Conservation (phyloP, 1,140 invertebrate genomes). For the fruit fly (Drosophila melanogaster) region Release_6_plus_ISO1_MT NT_033779.5:11328501-11329000, state of each 20-base stretch:
- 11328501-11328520: neutral
- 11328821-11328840: conserved; percentile 12
- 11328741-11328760: conserved; percentile 74
- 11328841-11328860: conserved; percentile 59
- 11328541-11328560: too few species aligned
- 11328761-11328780: conserved; percentile 80
- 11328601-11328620: neutral
- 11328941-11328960: neutral
- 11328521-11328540: too few species aligned
- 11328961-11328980: conserved; percentile 41
- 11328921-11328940: neutral
- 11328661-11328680: conserved; percentile 30
- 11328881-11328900: conserved; percentile 76
- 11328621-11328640: conserved; percentile 10
- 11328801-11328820: conserved; percentile 25
- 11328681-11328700: conserved; percentile 39
- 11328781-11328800: conserved; percentile 72
- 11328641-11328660: conserved; percentile 55
- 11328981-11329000: conserved; percentile 73
- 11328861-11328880: conserved; percentile 53
- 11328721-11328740: conserved; percentile 14
- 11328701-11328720: conserved; percentile 16
- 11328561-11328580: too few species aligned
- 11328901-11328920: conserved; percentile 45
- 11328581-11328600: too few species aligned